Percentiles rank a stretch among this genome's conserved stretches.
Conservation (phyloP, 2,888 invertebrate genomes). For the Orthosia gothica region DNA sequence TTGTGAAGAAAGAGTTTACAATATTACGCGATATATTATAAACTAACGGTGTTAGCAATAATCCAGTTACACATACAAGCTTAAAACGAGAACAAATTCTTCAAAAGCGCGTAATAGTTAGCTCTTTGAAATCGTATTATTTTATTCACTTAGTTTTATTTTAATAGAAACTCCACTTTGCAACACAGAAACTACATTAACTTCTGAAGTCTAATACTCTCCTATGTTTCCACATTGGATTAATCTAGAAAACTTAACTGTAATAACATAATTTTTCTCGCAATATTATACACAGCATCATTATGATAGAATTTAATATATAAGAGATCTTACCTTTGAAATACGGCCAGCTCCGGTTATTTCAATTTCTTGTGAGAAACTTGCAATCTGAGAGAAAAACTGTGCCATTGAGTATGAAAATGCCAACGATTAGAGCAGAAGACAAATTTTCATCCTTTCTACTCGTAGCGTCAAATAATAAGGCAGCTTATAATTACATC, state of each 20-base stretch:
- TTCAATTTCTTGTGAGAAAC: slow-evolving; percentile 53
- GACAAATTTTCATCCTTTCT: too few relatives aligned
- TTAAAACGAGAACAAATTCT: not conserved
- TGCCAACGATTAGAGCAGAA: not conserved
- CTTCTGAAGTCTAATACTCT: not conserved
- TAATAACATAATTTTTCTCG: not conserved
- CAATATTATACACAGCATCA: slow-evolving; percentile 2
- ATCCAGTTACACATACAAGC: too few relatives aligned
- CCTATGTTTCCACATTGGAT: not conserved
- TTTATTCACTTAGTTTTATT: not conserved
- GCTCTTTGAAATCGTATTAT: not conserved
- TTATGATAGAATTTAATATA: slow-evolving; percentile 34
- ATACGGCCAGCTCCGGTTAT: slow-evolving; percentile 36
- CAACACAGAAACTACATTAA: not conserved
- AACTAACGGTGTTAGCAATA: too few relatives aligned
- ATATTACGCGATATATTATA: too few relatives aligned
- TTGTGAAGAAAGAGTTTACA: too few relatives aligned
- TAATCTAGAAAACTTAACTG: not conserved
- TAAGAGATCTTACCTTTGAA: not conserved
- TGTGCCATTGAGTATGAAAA: slow-evolving; percentile 30
- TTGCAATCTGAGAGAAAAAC: slow-evolving; percentile 35
- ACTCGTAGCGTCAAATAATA: too few relatives aligned
- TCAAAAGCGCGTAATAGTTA: not conserved
- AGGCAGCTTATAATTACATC: too few relatives aligned
- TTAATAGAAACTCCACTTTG: not conserved